Conservation (phyloP, 2,888 invertebrate genomes). For the Alsophila aescularia region DNA sequence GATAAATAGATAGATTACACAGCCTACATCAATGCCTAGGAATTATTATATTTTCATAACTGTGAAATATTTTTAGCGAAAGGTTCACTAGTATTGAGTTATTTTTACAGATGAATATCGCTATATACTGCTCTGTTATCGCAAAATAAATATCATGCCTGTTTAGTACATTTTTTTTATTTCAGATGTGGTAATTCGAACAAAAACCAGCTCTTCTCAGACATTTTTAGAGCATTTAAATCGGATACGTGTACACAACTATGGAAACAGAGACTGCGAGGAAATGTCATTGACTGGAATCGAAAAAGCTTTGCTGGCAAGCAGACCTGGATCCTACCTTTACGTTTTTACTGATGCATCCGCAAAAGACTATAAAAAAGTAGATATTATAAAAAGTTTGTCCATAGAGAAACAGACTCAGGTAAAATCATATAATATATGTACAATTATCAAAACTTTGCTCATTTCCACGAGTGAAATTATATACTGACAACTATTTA, state of each 20-base stretch:
- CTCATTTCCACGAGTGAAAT: too few relatives aligned
- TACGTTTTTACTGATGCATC: conserved; percentile 44
- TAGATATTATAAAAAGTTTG: conserved; percentile 29
- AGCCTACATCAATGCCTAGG: too few relatives aligned
- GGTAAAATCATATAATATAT: conserved; percentile 11
- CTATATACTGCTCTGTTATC: too few relatives aligned
- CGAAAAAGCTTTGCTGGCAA: conserved; percentile 26
- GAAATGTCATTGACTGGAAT: conserved; percentile 34
- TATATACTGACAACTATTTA: too few relatives aligned
- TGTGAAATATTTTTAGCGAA: too few relatives aligned
- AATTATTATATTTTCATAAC: too few relatives aligned
- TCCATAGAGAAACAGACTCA: conserved; percentile 39
- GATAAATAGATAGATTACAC: too few relatives aligned
- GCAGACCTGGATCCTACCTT: conserved; percentile 34
- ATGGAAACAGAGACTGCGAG: conserved; percentile 19
- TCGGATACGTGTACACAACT: conserved; percentile 12
- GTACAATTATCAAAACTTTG: too few relatives aligned
- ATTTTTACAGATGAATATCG: too few relatives aligned
- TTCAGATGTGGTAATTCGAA: conserved; percentile 27
- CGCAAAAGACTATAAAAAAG: conserved; percentile 36
- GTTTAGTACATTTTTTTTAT: neutral
- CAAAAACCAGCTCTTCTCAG: conserved; percentile 12
- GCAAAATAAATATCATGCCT: too few relatives aligned
- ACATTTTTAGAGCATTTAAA: conserved; percentile 21
- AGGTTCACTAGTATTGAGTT: too few relatives aligned